These are phyloP conservation scores for Tragelaphus strepsiceros DNA, from an alignment of 2,113 vertebrate genomes.

Conservation along the genomic window DNA sequence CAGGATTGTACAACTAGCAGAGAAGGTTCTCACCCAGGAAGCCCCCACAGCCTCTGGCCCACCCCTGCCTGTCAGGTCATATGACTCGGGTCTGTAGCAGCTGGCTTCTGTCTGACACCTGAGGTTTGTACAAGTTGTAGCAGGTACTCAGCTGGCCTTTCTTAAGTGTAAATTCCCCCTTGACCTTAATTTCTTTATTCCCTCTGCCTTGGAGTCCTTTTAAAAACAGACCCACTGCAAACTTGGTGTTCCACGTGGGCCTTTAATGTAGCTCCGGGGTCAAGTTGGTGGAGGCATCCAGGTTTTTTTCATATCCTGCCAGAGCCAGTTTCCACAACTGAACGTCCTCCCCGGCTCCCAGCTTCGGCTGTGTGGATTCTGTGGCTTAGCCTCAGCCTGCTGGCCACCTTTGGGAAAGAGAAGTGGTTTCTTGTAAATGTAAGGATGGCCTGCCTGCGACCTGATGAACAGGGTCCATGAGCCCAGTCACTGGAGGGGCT, in stretches of 20 bases:
- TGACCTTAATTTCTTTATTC: background rate
- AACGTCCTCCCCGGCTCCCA: background rate
- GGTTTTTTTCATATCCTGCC: background rate
- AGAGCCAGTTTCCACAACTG: background rate
- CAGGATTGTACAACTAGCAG: background rate
- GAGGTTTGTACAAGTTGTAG: accelerated
- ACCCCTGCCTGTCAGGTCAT: background rate
- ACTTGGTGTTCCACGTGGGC: accelerated
- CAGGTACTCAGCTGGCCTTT: accelerated
- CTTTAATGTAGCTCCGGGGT: accelerated
- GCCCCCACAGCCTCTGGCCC: background rate
- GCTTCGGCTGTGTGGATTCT: accelerated
- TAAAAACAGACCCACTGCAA: background rate
- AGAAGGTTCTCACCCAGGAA: background rate
- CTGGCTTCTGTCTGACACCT: background rate
- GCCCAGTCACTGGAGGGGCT: no score
- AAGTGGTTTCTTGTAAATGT: background rate
- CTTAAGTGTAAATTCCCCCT: background rate
- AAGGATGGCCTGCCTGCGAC: no score
- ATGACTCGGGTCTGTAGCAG: no score
- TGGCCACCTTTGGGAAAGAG: background rate
- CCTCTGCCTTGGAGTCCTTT: background rate
- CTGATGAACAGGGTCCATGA: no score
- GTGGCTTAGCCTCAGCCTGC: background rate
- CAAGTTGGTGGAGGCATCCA: background rate